Evolutionary conservation across 2,113 vertebrate genomes (phyloP).

Genomic region (Heptranchias perlo): DNA sequence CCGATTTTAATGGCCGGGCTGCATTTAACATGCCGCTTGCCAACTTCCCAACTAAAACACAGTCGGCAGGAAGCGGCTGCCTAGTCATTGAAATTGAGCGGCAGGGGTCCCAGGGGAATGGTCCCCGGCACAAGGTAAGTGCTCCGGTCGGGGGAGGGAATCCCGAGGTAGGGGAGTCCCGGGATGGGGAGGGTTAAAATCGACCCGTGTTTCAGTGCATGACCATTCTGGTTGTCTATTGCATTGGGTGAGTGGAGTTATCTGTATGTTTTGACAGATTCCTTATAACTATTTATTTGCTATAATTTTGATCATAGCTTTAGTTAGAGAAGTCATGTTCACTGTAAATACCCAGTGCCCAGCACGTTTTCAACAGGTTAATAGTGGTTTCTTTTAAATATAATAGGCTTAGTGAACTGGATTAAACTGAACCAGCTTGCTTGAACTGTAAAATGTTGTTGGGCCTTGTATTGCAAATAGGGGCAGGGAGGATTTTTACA

Average conservation of each 20-base stretch:
- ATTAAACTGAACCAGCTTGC: not conserved
- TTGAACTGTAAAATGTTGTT: not conserved
- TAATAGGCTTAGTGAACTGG: not conserved
- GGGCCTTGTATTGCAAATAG: not conserved
- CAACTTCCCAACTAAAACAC: not conserved
- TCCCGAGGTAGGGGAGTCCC: not conserved
- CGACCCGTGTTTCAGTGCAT: not conserved
- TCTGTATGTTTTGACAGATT: not conserved
- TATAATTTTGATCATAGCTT: not conserved
- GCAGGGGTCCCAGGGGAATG: not conserved
- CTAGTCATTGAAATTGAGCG: not conserved
- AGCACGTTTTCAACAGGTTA: not conserved
- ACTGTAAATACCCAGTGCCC: not conserved
- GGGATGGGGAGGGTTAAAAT: not conserved
- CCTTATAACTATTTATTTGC: slow-evolving; percentile 21
- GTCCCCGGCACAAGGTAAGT: not conserved
- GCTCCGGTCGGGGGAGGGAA: not conserved
- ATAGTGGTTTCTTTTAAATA: not conserved
- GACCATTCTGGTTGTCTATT: not conserved
- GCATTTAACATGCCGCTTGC: not conserved
- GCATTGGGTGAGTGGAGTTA: not conserved
- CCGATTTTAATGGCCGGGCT: not conserved
- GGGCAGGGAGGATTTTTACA: not conserved
- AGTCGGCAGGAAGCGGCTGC: not conserved
- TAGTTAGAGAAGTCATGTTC: not conserved